These are phyloP conservation scores for Melitaea athalia DNA, from an alignment of 2,888 invertebrate species.

Conservation along the genomic window DNA sequence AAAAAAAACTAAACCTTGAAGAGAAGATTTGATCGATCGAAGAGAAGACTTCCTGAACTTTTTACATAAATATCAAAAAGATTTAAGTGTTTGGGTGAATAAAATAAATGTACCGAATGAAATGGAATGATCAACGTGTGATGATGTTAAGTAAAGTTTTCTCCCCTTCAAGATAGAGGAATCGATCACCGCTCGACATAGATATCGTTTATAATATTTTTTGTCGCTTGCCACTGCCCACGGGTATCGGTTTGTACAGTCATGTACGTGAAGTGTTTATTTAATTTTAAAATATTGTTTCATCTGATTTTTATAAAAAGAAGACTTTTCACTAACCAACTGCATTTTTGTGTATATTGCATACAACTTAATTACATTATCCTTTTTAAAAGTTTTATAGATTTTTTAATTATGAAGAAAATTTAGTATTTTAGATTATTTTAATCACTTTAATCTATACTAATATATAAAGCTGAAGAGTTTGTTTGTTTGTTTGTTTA, in stretches of 20 bases:
- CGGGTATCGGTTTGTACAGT: conserved; percentile 49
- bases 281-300: conserved; percentile 7
- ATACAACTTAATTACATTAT: too few relatives aligned
- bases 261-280: conserved; percentile 37
- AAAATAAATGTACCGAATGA: conserved; percentile 24
- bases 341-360: too few relatives aligned
- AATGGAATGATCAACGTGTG: conserved; percentile 28
- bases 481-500: too few relatives aligned
- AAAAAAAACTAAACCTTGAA: too few relatives aligned
- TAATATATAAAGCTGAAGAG: too few relatives aligned
- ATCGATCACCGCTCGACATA: conserved; percentile 57
- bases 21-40: too few relatives aligned
- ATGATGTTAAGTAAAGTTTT: conserved; percentile 31
- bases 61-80: conserved; percentile 3
- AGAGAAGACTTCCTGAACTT: too few relatives aligned
- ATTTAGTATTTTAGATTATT: too few relatives aligned
- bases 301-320: neutral
- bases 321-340: neutral
- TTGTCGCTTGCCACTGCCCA: conserved; percentile 50
- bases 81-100: neutral
- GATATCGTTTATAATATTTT: conserved; percentile 74
- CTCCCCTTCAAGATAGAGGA: conserved; percentile 44
- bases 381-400: too few relatives aligned
- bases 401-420: too few relatives aligned
- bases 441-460: too few relatives aligned